Evolutionary conservation across 2,113 vertebrate genomes (phyloP), one percentile per base, ranked within the genome.

Genomic region (Lathamus discolor): DNA sequence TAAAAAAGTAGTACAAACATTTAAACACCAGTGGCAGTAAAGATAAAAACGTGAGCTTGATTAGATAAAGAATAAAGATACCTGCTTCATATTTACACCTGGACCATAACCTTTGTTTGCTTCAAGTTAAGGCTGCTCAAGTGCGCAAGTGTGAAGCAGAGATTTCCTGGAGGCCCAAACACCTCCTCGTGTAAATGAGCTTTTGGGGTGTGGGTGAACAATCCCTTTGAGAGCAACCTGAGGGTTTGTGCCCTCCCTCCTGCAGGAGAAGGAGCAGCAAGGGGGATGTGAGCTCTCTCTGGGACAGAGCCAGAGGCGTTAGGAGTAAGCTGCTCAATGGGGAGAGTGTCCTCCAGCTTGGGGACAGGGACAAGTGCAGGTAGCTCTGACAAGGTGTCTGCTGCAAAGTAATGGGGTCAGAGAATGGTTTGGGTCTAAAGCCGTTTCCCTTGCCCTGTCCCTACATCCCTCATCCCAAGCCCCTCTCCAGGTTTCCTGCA

Each of bases 11-110:
- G 93, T 14, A 51, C 96, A 97, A 97, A 97, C 94, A 97, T 96
- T 96, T 95, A 86, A 96, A 96, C 92, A 95, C 70, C 87, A 91
- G 92, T 13, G 88, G 94, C 95, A 91, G 95, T 97, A 97, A 97
- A 97, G 96, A 96, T 97, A 97, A 96, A 96, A 95, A 85, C 78
- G 92, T 85, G 80, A 80, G 94, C 62, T 33, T 4, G 95, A 93
- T 97, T 92, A 96, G 96, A 97, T 96, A 97, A 92, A 82, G 84
- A 33, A 54, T 23, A 83, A 25, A 94, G 92, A 94, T 92, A 92
- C 0, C 5, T 41, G 87, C 64, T 90, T 90, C 24, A 2, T 64
- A 7, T 90, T 97, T 93, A 96, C 93, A 94, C 88, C 95, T 54
- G 86, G 79, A 88, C 95, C 94, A 64, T 43, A 95, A 95, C 90